These are phyloP conservation scores for Coenonympha arcania DNA, from an alignment of 2,888 invertebrate species.

Conservation along the genomic window DNA sequence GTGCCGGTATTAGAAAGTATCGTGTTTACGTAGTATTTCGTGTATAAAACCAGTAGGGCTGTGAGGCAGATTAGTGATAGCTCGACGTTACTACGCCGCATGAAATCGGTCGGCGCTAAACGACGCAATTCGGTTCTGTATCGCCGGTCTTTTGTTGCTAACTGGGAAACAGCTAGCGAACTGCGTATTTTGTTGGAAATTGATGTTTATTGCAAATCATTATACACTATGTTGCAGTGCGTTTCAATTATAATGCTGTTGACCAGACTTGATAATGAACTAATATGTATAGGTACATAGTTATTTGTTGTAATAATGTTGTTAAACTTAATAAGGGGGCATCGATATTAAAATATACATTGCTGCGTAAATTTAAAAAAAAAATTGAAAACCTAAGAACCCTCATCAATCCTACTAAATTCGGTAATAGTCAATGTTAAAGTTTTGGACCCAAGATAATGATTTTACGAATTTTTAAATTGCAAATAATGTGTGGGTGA, in stretches of 20 bases:
- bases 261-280: neutral
- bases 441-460: too few species aligned
- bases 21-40: conserved; percentile 13
- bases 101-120: conserved; percentile 44
- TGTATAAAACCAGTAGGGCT: conserved; percentile 28
- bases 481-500: too few species aligned
- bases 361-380: too few species aligned
- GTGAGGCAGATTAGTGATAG: conserved; percentile 49
- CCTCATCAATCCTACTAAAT: too few species aligned
- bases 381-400: too few species aligned
- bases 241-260: conserved; percentile 5
- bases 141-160: conserved; percentile 64
- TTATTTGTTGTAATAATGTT: too few species aligned
- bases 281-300: too few species aligned
- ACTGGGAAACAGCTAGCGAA: conserved; percentile 46
- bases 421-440: too few species aligned
- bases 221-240: conserved; percentile 35
- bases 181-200: conserved; percentile 50
- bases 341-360: too few species aligned
- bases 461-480: too few species aligned
- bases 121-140: conserved; percentile 63
- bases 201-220: conserved; percentile 32
- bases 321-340: too few species aligned
- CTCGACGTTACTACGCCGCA: conserved; percentile 61
- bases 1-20: conserved; percentile 15